Evolutionary conservation across 2,113 vertebrate species (phyloP), one percentile per base, ranked within the genome.

Genomic region (Microtus oregoni): DNA sequence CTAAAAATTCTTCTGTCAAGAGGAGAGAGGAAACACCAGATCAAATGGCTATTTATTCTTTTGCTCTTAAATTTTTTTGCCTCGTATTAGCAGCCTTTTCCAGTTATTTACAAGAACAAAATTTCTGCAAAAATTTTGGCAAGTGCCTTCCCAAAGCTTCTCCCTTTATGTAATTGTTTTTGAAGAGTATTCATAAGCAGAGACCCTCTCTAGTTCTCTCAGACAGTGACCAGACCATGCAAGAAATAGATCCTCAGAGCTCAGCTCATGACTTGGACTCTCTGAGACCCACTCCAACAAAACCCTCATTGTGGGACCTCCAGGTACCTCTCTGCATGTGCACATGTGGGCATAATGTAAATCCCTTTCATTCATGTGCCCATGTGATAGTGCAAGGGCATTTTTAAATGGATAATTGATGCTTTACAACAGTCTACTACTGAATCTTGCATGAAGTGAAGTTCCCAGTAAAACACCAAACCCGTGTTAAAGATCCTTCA

Each of bases 1-100:
- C 94, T 94, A 90, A 92, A 79, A 94, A 78, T 24, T 4, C 47
- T 55, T 44, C 73, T 44, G 50, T 95, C 96, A 95, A 92, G 97
- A 96, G 13, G 10, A 58, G 70, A 41, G 91, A 92, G 94, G 17
- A 82, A 86, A 89, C 94, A 86, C 82, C 89, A 77, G 95, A 91
- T 88, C 50, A 97, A 30, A 30, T 97, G 22, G 68, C 73, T 11
- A 0, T 7, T 5, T 79, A 47, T 94, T 61, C 1, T 92, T 90
- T 89, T 10, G 7, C 85, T 88, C 96, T 86, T 32, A 38, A 67
- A 70, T 61, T 28, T 6, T 5, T 44, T 22, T 61, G 26, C 28
- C 32, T 52, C 90, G 70, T 32, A 50, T 47, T 15, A 19, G 1
- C 55, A 58, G 22, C 35, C 50, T 63, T 92, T 88, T 95, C n/a